Percentiles rank a stretch among this genome's conserved stretches.
phyloP scores from a whole-genome alignment of 2,888 invertebrate genomes.

The Erebia palarica region DNA sequence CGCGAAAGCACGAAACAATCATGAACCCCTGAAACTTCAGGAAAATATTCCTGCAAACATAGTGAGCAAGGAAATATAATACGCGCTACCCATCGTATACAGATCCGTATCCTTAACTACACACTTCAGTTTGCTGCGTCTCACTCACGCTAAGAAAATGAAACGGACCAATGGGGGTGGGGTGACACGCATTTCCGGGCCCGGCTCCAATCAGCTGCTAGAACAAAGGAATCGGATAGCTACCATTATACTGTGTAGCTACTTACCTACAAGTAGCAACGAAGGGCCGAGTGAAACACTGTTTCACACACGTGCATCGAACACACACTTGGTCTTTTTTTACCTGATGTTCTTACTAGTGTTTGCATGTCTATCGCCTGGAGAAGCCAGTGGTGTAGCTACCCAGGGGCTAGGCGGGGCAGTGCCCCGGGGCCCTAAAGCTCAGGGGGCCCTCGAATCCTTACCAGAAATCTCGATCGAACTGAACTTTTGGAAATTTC shows the following conservation, averaged over 20 bases:
- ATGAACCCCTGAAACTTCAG: neutral
- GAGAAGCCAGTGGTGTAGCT: no score
- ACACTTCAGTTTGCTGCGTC: constrained; percentile 77
- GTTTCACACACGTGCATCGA: constrained; percentile 63
- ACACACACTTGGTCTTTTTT: constrained; percentile 62
- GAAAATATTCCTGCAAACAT: constrained; percentile 70
- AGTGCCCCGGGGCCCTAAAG: no score
- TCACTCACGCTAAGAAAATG: constrained; percentile 81
- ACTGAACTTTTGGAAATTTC: no score
- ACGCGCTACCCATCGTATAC: constrained; percentile 67
- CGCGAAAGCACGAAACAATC: neutral
- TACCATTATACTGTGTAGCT: no score
- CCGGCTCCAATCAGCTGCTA: constrained; percentile 83
- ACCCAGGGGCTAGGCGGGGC: no score
- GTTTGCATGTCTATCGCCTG: constrained; percentile 68
- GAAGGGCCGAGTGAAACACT: constrained; percentile 68
- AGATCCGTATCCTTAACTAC: constrained; percentile 77
- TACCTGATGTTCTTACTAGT: constrained; percentile 72
- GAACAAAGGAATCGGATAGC: constrained; percentile 82
- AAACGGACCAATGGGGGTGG: constrained; percentile 83
- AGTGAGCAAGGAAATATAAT: constrained; percentile 60
- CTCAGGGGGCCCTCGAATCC: no score
- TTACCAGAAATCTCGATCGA: no score
- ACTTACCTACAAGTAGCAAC: constrained; percentile 79
- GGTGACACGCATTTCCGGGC: constrained; percentile 83